These are phyloP conservation scores for Macrophya alboannulata DNA, from an alignment of 2,888 invertebrate species.

Conservation along the genomic window DNA sequence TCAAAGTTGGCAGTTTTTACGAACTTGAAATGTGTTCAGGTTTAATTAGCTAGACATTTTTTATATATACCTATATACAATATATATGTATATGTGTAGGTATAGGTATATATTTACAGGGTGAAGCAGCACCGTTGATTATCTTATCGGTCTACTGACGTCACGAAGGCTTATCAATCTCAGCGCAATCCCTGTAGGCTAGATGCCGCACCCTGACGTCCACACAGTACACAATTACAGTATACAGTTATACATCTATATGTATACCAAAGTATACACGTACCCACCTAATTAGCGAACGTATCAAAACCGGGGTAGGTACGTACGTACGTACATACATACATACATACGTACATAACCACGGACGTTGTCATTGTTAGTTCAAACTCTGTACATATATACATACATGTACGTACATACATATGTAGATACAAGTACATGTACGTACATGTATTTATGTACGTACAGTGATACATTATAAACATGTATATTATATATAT, in stretches of 20 bases:
- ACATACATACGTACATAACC: not conserved
- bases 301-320: constrained; percentile 26
- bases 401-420: not conserved
- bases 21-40: not conserved
- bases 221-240: constrained; percentile 24
- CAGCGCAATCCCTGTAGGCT: constrained; percentile 6
- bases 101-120: not conserved
- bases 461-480: not conserved
- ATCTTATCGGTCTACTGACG: constrained; percentile 28
- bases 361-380: not conserved
- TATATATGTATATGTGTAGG: not conserved
- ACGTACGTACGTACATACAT: constrained; percentile 16
- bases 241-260: constrained; percentile 9
- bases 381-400: not conserved
- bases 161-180: constrained; percentile 40
- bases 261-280: not conserved
- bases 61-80: no score
- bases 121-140: not conserved
- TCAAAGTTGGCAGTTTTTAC: not conserved
- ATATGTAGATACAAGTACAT: not conserved
- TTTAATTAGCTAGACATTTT: not conserved
- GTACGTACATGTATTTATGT: not conserved
- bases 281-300: constrained; percentile 35
- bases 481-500: not conserved
- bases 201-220: constrained; percentile 31